Evolutionary conservation across 2,797 vertebrate species (phyloP), one percentile per base, ranked within the genome.

Genomic region (Aeoliscus strigatus): DNA sequence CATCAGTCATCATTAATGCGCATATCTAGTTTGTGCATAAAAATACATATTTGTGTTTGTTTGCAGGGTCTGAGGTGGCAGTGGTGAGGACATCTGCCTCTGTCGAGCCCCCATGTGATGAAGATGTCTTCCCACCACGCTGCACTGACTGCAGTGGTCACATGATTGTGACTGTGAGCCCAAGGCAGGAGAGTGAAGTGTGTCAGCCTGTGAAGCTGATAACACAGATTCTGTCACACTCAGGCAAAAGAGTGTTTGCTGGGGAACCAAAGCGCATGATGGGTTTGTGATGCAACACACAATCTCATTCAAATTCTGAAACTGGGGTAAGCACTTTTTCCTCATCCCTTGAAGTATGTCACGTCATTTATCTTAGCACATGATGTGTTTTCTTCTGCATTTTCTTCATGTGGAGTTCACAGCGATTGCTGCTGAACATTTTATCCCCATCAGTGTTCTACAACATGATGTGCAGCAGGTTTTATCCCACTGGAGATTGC

Each of bases 171-270:
- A 64, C 69, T 70, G 65, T 71, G 76, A 60, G 71, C 81, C 75
- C 10, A 14, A 37, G 61, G 76, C 70, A 13, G 37, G 44, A 67
- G 64, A 75, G 71, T 77, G 75, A 86, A 84, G 77, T 83, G 69
- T 81, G 83, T 83, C 80, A 83, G 77, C 64, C 81, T 86, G 75
- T 65, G 73, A 66, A 66, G 77, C 81, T 77, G 85, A 88, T 87
- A 86, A 85, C 73, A 58, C 66, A 31, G 66, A 60, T 63, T 79
- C 74, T 75, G 79, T 86, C 84, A 79, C 80, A 81, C 73, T 79
- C 69, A 45, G 77, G 73, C 71, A 79, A 85, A 82, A 84, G 80
- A 80, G 51, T 58, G 47, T 84, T 83, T 81, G 61, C 76, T 29
- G 21, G 64, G 47, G 37, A 79, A 61, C 62, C 65, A 70, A 69